Evolutionary conservation across 2,888 invertebrate species (phyloP), one percentile per base, ranked within the genome.

Genomic region (Hydrotaea cyrtoneurina): DNA sequence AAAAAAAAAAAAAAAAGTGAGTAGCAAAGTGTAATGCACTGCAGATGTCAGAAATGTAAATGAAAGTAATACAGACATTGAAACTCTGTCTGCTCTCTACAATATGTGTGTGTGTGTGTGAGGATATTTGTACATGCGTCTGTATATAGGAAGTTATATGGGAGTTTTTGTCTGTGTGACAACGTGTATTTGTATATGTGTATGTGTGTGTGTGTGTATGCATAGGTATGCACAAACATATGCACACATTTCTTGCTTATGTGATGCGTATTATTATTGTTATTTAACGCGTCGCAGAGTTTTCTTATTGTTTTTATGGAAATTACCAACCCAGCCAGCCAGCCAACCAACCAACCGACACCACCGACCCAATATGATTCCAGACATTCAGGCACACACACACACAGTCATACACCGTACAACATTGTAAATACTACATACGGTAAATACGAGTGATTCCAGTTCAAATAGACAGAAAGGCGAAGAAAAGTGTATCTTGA

Each of bases 301-400:
- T 85, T 85, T 82, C 79, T 79, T 85, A 82, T 82, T 77, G 79
- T 85, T 82, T 85, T 80, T 85, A 85, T 85, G 82, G 79, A 80
- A 85, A 85, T 82, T 82, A 31, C 50, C 74, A 77, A 46, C n/a
- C 59, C 81, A 77, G 26, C 69, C 85, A 82, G 43, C 17, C 85
- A 82, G 43, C 17, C 19, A 77, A 39, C 69, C 85, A 82, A 55
- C 17, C 85, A 82, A 55, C 17, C 19, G n/a, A 59, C 23, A 26
- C 57, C 31, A 36, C 10, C 46, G 43, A n/a, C 31, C n/a, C 50
- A 15, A 55, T 23, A 69, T 57, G 50, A 39, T 72, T 78, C 31
- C 4, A 43, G 75, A 19, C 74, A 74, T 69, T 69, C 43, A 11
- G 7, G 11, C 39, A 19, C 19, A 43, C 59, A 39, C 39, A 8